Percentiles rank a stretch among this genome's conserved stretches.
Evolutionary conservation across 1,140 invertebrate genomes (phyloP).

Genomic region (Hermatobates lingyangjiaoensis): DNA sequence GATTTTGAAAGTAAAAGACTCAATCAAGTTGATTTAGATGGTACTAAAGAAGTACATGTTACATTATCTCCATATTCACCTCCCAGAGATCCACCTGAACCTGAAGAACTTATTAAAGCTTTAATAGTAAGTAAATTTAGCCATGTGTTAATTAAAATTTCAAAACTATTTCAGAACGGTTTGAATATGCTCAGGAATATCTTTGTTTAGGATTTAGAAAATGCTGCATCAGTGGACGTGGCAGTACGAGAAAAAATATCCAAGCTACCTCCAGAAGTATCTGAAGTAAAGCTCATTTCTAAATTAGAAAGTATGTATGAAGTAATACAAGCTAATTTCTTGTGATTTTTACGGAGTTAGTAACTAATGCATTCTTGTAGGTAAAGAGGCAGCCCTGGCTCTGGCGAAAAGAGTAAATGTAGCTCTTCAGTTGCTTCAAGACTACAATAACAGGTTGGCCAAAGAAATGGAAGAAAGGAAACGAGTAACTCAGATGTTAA

Average conservation of each 20-base stretch:
- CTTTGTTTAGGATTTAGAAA: slow-evolving; percentile 66
- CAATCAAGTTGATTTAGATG: slow-evolving; percentile 42
- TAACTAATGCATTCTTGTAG: too few species aligned
- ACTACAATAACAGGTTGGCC: slow-evolving; percentile 71
- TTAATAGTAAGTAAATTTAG: slow-evolving; percentile 37
- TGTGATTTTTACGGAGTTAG: too few species aligned
- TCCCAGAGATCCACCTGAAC: slow-evolving; percentile 68
- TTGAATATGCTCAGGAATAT: too few species aligned
- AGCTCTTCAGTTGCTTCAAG: slow-evolving; percentile 61
- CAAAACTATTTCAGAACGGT: too few species aligned
- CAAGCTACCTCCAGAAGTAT: slow-evolving; percentile 80
- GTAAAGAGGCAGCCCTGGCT: slow-evolving; percentile 49
- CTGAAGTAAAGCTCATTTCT: slow-evolving; percentile 65
- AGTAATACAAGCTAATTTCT: background rate
- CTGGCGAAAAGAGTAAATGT: slow-evolving; percentile 63
- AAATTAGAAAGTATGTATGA: slow-evolving; percentile 53
- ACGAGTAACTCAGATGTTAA: slow-evolving; percentile 63
- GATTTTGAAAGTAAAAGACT: background rate
- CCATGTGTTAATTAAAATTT: too few species aligned
- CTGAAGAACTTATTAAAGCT: slow-evolving; percentile 69
- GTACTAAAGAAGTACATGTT: slow-evolving; percentile 49
- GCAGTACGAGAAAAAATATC: slow-evolving; percentile 80
- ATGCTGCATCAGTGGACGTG: slow-evolving; percentile 84
- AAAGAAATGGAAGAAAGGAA: slow-evolving; percentile 75
- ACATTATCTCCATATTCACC: slow-evolving; percentile 56